phyloP scores from a whole-genome alignment of 2,888 invertebrate species.

The Melinaea menophilus region DNA sequence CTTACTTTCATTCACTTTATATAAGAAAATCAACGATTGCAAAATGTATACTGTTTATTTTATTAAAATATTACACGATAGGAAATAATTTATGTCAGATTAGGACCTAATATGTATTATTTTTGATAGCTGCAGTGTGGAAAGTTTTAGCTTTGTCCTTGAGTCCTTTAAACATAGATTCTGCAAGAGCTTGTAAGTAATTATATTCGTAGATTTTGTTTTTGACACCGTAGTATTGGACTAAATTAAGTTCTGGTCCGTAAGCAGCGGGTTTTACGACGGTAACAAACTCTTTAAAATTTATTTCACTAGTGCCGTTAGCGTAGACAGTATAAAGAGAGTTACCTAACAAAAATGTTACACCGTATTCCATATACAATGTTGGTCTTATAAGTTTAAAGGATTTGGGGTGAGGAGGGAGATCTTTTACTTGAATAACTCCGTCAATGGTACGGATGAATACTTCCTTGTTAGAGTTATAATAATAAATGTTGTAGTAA shows the following conservation, averaged over 20 bases:
- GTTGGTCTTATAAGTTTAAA: slow-evolving; percentile 40
- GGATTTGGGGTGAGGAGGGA: slow-evolving; percentile 42
- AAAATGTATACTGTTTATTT: too few relatives aligned
- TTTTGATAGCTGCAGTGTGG: too few relatives aligned
- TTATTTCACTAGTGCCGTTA: slow-evolving; percentile 45
- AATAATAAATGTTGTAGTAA: slow-evolving; percentile 51
- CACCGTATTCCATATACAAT: slow-evolving; percentile 35
- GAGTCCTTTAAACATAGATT: too few relatives aligned
- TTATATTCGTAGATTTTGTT: slow-evolving; percentile 63
- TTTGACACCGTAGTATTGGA: slow-evolving; percentile 54
- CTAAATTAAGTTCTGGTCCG: slow-evolving; percentile 46
- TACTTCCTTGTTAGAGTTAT: slow-evolving; percentile 20
- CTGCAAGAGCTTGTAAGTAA: slow-evolving; percentile 22
- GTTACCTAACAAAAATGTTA: slow-evolving; percentile 45
- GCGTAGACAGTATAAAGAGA: slow-evolving; percentile 41
- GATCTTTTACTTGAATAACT: slow-evolving; percentile 46
- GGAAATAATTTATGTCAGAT: too few relatives aligned
- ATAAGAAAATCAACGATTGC: too few relatives aligned
- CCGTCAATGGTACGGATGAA: slow-evolving; percentile 41
- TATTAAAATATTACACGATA: too few relatives aligned
- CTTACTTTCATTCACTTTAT: too few relatives aligned
- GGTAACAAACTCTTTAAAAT: slow-evolving; percentile 37
- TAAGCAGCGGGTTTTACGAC: slow-evolving; percentile 48
- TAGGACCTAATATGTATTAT: too few relatives aligned
- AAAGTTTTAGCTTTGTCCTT: too few relatives aligned